phyloP scores from a whole-genome alignment of 2,888 invertebrate genomes.

The Macaria notata region DNA sequence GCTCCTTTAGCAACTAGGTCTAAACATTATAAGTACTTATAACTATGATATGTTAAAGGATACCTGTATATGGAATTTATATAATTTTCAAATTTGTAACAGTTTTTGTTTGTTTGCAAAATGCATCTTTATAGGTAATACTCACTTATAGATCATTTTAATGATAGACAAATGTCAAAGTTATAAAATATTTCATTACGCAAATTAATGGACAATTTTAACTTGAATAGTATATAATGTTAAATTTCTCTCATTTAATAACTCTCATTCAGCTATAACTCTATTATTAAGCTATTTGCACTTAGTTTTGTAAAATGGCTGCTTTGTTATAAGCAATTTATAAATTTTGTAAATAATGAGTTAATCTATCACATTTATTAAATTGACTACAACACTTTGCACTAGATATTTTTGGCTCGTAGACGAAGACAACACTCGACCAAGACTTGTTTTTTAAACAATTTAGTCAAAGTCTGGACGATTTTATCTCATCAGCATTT shows the following conservation, averaged over 20 bases:
- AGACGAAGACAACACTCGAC: no score
- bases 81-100: conserved; percentile 6
- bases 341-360: conserved; percentile 3
- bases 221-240: no score
- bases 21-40: conserved; percentile 25
- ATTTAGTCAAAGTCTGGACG: no score
- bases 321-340: conserved; percentile 1
- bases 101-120: background rate
- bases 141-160: no score
- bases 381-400: conserved; percentile 33
- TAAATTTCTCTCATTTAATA: conserved; percentile 15
- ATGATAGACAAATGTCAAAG: no score
- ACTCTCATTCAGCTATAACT: background rate
- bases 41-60: conserved; percentile 52
- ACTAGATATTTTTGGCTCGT: no score
- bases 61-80: conserved; percentile 38
- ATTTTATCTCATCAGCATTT: no score
- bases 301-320: conserved; percentile 6
- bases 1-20: conserved; percentile 1
- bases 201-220: no score
- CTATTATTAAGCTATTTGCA: conserved; percentile 2
- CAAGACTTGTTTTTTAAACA: no score
- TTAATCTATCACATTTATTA: conserved; percentile 33
- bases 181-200: no score
- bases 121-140: no score